Percentiles rank a stretch among this genome's conserved stretches.
Evolutionary conservation across 2,113 vertebrate genomes (phyloP).

Genomic region (Pachyramphus minor): DNA sequence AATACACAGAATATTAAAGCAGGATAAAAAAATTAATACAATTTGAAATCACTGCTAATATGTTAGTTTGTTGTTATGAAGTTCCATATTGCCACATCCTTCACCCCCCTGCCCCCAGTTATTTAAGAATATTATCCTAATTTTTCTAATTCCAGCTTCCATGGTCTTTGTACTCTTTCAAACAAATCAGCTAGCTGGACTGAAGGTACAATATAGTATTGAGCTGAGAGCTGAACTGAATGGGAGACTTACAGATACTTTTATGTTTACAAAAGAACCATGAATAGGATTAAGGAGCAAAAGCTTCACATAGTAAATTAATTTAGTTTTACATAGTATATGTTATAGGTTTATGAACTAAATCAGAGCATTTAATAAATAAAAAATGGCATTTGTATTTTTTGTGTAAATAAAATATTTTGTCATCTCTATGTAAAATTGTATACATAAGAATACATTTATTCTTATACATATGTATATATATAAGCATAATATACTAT

Average conservation of each 20-base stretch:
- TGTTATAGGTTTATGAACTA: neutral
- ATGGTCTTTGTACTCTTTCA: neutral
- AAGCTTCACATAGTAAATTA: neutral
- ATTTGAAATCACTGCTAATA: neutral
- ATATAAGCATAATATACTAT: neutral
- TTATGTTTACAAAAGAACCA: neutral
- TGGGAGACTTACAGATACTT: neutral
- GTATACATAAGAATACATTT: neutral
- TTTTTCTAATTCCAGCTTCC: neutral
- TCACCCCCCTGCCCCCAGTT: neutral
- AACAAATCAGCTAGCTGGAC: neutral
- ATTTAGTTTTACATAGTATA: neutral
- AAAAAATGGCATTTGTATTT: neutral
- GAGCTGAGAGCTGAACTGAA: neutral
- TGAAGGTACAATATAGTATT: neutral
- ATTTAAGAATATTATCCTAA: neutral
- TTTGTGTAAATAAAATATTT: neutral
- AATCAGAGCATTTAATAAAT: neutral
- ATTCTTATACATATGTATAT: neutral
- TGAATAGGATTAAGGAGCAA: neutral
- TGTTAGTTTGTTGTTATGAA: neutral
- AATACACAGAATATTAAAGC: conserved; percentile 60
- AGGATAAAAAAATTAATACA: neutral
- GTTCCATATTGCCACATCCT: neutral
- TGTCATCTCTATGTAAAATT: neutral